Base-by-base conservation (phyloP, 2,113 vertebrate species). In the Hypocryptadius cinnamomeus region DNA sequence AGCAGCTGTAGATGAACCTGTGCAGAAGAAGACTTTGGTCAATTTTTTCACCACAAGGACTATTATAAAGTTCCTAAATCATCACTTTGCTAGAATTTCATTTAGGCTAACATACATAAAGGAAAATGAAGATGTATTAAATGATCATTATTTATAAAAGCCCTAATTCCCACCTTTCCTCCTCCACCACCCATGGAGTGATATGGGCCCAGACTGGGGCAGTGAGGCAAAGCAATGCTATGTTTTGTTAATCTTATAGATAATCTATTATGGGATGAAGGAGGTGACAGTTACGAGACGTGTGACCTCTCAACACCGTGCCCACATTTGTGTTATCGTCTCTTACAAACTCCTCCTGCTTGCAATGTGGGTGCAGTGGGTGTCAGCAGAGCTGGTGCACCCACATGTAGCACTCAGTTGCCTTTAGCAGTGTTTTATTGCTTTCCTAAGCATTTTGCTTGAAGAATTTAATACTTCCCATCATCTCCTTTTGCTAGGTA, bases 261-360 rank as follows among this genome's bases (percentile, higher is more conserved):
- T 35, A 28, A 68, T 10, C 51, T 12, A 5, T 61, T n/a, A 42
- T 1, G 14, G 66, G 37, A 68, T 48, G n/a, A 69, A 61, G 74
- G 37, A 64, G 5, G 5, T 22, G 69, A 25, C 60, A 45, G 15
- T 68, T 50, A 13, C 66, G 69, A 59, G 40, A 50, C 2, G 1
- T 24, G 48, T 60, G 73, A 22, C 42, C 59, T 54, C 39, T 56
- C 56, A 79, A 42, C n/a, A 63, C 35, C 0, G 0, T 53, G 42
- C 39, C 45, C 3, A 3, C 3, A 0, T 35, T 23, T 13, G 19
- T 4, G 3, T 63, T 53, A 8, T 10, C 2, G 4, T 61, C 42
- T 31, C 71, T 45, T 6, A 39, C 47, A 73, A 33, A 60, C 51
- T 33, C 47, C 23, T 56, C 40, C 31, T 66, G 35, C 35, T 89